Percentiles rank a stretch among this genome's conserved stretches.
Evolutionary conservation across 2,888 invertebrate genomes (phyloP).

Genomic region (Aporophyla nigra): DNA sequence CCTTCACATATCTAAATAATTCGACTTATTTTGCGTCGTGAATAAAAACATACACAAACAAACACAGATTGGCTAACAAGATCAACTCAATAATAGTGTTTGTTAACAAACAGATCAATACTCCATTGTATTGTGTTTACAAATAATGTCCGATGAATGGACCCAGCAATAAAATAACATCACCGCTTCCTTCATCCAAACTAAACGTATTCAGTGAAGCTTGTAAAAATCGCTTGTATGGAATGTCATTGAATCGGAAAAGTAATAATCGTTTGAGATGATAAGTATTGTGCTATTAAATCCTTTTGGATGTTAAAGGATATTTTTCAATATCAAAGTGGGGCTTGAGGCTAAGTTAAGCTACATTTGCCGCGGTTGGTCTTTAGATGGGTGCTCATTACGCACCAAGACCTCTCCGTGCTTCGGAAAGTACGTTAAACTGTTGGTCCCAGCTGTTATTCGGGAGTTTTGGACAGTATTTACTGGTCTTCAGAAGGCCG

Average conservation of each 20-base stretch:
- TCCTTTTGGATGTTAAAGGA: not conserved
- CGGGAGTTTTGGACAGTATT: too few species aligned
- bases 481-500: too few species aligned
- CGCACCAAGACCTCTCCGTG: too few species aligned
- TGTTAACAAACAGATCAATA: constrained; percentile 53
- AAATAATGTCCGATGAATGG: constrained; percentile 46
- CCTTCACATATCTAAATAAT: not conserved
- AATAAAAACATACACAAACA: constrained; percentile 3
- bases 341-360: too few species aligned
- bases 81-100: constrained; percentile 50
- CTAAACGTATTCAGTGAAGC: constrained; percentile 43
- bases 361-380: too few species aligned
- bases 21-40: not conserved
- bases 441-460: too few species aligned
- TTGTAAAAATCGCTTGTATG: constrained; percentile 39
- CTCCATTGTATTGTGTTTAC: constrained; percentile 47
- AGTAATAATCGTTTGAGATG: constrained; percentile 15
- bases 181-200: constrained; percentile 34
- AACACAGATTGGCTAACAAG: constrained; percentile 24
- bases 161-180: constrained; percentile 41
- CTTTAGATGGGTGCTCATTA: too few species aligned
- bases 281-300: constrained; percentile 1
- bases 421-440: too few species aligned
- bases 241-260: constrained; percentile 36
- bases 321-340: not conserved